Percentiles rank a stretch among this genome's conserved stretches.
Conservation (phyloP, 1,140 invertebrate species). For the Cardiocondyla obscurior region DNA sequence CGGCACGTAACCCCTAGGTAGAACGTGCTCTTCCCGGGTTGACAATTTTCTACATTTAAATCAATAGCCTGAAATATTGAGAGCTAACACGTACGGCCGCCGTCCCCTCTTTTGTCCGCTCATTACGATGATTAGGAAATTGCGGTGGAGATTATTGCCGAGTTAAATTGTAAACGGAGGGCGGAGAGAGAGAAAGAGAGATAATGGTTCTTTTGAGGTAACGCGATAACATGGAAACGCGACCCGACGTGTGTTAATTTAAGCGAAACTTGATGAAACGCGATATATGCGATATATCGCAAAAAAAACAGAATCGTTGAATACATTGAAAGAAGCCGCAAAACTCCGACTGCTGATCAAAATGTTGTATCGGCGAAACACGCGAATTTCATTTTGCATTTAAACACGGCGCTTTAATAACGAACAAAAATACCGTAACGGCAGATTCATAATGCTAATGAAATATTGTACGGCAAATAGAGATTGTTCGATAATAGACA, state of each 20-base stretch:
- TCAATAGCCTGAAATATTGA: conserved; percentile 10
- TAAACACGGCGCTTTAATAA: conserved; percentile 6
- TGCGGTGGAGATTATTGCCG: neutral
- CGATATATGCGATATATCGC: conserved; percentile 9
- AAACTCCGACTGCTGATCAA: neutral
- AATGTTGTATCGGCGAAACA: neutral
- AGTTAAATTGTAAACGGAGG: neutral
- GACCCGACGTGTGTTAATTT: conserved; percentile 4
- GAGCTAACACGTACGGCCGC: neutral
- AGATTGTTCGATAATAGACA: neutral
- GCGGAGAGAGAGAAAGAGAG: neutral
- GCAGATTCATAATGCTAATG: conserved; percentile 1
- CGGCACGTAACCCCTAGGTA: neutral
- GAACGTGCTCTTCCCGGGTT: neutral
- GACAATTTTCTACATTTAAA: conserved; percentile 55
- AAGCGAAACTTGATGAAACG: neutral
- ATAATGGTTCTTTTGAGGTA: neutral
- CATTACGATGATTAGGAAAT: conserved; percentile 16
- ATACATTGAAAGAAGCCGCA: conserved; percentile 19
- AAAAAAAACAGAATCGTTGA: neutral
- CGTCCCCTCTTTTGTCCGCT: neutral
- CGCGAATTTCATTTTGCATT: conserved; percentile 15
- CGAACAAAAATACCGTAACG: neutral
- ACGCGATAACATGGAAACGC: neutral
- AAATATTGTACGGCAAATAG: neutral